Evolutionary conservation across 2,113 vertebrate genomes (phyloP).

Genomic region (Pipa parva): DNA sequence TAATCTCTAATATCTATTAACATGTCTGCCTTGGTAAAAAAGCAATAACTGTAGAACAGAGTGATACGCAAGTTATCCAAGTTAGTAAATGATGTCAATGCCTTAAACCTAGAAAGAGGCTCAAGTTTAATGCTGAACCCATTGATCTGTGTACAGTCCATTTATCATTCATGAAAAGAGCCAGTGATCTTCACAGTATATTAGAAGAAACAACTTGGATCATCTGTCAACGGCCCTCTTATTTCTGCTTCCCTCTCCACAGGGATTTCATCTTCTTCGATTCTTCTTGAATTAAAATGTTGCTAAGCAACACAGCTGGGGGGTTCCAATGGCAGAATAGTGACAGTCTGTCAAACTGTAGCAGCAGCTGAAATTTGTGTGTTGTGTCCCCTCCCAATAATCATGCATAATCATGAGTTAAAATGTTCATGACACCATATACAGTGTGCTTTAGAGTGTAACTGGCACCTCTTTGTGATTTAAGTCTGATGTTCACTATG

Average conservation of each 20-base stretch:
- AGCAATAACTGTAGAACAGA: not conserved
- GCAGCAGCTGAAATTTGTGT: constrained; percentile 59
- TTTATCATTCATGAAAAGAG: constrained; percentile 91
- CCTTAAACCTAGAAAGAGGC: constrained; percentile 62
- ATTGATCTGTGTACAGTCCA: constrained; percentile 86
- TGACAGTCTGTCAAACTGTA: constrained; percentile 66
- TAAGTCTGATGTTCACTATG: too few relatives aligned
- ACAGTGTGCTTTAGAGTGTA: too few relatives aligned
- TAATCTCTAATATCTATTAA: not conserved
- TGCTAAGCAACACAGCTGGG: constrained; percentile 87
- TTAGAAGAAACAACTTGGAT: constrained; percentile 90
- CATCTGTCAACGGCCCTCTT: constrained; percentile 84
- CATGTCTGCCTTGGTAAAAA: not conserved
- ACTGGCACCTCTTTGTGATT: too few relatives aligned
- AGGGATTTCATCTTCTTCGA: constrained; percentile 81
- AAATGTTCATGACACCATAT: too few relatives aligned
- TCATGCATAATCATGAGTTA: constrained; percentile 59
- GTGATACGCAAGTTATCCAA: constrained; percentile 63
- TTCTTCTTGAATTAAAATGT: constrained; percentile 86
- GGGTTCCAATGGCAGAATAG: constrained; percentile 58
- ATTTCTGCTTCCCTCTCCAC: constrained; percentile 82
- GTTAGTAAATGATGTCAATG: constrained; percentile 60
- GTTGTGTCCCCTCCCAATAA: constrained; percentile 47
- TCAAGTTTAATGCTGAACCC: constrained; percentile 73
- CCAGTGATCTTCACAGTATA: constrained; percentile 90